phyloP scores from a whole-genome alignment of 2,888 invertebrate species.

The Elgonia sp. region DNA sequence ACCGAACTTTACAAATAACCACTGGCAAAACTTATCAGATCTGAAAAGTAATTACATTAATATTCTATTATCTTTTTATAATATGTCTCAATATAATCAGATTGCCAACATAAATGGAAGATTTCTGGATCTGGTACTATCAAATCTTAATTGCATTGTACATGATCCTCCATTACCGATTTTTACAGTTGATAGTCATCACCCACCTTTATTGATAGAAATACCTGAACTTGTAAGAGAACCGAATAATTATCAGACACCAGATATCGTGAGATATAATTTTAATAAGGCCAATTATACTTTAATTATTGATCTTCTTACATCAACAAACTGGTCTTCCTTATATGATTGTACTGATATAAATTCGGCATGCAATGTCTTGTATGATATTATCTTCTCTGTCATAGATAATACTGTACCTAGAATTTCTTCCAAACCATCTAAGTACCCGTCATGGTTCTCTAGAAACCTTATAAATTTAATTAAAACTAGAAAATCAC shows the following conservation, averaged over 20 bases:
- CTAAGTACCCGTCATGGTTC: neutral
- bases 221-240: neutral
- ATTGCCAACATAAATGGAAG: neutral
- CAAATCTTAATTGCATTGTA: neutral
- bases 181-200: conserved; percentile 6
- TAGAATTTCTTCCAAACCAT: neutral
- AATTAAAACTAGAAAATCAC: neutral
- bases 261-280: neutral
- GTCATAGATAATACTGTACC: conserved; percentile 9
- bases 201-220: neutral
- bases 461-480: neutral
- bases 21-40: neutral
- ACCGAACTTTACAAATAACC: neutral
- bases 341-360: conserved; percentile 9
- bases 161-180: neutral
- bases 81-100: conserved; percentile 6
- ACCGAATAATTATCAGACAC: neutral
- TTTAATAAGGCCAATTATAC: neutral
- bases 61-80: neutral
- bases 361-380: neutral
- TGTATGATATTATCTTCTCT: neutral
- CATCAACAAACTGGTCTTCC: neutral
- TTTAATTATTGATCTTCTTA: neutral
- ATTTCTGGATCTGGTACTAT: neutral
- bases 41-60: neutral